These are phyloP conservation scores for Archips xylosteana DNA, from an alignment of 2,888 invertebrate species.

Conservation along the genomic window DNA sequence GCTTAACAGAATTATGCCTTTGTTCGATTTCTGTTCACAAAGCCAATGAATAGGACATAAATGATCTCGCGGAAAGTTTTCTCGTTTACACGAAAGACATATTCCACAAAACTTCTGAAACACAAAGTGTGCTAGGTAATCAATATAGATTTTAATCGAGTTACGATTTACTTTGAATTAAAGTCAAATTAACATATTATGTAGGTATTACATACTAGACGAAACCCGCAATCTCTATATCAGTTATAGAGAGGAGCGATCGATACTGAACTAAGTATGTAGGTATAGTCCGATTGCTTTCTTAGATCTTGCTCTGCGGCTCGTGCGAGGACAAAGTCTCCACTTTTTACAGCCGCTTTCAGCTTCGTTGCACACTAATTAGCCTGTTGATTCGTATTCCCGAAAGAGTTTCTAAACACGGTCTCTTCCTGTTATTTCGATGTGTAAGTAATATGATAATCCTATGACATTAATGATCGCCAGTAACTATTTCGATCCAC, in stretches of 20 bases:
- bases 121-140: slow-evolving; percentile 22
- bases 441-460: slow-evolving; percentile 11
- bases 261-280: background rate
- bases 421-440: background rate
- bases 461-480: slow-evolving; percentile 17
- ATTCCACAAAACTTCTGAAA: slow-evolving; percentile 34
- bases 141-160: slow-evolving; percentile 1
- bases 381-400: slow-evolving; percentile 13
- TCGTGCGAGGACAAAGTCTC: background rate
- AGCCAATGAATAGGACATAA: slow-evolving; percentile 33
- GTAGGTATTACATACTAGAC: too few relatives aligned
- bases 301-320: background rate
- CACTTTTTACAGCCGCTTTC: background rate
- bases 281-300: background rate
- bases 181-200: too few relatives aligned
- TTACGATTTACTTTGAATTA: too few relatives aligned
- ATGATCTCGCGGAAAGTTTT: slow-evolving; percentile 31
- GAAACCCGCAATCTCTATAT: too few relatives aligned
- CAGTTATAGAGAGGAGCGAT: background rate
- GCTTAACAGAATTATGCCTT: slow-evolving; percentile 11
- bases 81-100: slow-evolving; percentile 38
- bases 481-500: slow-evolving; percentile 6
- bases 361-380: background rate
- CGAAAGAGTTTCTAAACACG: slow-evolving; percentile 1
- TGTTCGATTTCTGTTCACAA: slow-evolving; percentile 19